Percentiles rank a stretch among this genome's conserved stretches.
Evolutionary conservation across 2,113 vertebrate species (phyloP).

Genomic region (Mixornis gularis): DNA sequence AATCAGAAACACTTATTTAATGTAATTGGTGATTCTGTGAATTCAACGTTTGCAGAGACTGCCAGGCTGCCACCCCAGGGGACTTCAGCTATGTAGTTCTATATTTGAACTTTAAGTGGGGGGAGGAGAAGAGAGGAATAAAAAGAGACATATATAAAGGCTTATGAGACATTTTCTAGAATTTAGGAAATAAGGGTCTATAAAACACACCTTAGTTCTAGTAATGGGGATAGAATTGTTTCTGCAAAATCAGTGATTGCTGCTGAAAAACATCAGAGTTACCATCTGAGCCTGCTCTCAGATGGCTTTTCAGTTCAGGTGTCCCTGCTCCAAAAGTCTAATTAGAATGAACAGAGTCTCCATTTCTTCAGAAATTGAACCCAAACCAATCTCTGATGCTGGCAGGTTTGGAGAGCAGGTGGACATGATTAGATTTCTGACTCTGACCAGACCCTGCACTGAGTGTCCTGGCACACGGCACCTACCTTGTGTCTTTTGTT

Average conservation of each 20-base stretch:
- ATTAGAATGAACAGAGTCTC: slow-evolving; percentile 13
- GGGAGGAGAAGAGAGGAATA: not conserved
- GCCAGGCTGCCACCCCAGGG: not conserved
- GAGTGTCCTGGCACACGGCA: slow-evolving; percentile 8
- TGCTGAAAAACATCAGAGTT: not conserved
- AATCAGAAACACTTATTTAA: not conserved
- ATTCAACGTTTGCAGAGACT: not conserved
- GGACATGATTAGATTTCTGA: slow-evolving; percentile 20
- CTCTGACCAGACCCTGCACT: not conserved
- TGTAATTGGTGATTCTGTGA: not conserved
- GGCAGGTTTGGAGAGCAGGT: slow-evolving; percentile 43
- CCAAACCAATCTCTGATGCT: not conserved
- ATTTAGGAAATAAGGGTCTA: not conserved
- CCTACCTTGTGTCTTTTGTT: slow-evolving; percentile 27
- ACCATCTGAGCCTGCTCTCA: not conserved
- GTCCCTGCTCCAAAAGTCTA: slow-evolving; percentile 20
- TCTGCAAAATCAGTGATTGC: not conserved
- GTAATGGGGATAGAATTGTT: not conserved
- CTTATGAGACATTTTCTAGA: not conserved
- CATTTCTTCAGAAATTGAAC: slow-evolving; percentile 25
- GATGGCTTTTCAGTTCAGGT: not conserved
- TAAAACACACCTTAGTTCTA: not conserved
- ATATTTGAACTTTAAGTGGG: not conserved
- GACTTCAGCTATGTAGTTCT: not conserved
- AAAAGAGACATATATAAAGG: not conserved